These are phyloP conservation scores for Bhutanitis thaidina DNA, from an alignment of 2,888 invertebrate genomes.

Conservation along the genomic window DNA sequence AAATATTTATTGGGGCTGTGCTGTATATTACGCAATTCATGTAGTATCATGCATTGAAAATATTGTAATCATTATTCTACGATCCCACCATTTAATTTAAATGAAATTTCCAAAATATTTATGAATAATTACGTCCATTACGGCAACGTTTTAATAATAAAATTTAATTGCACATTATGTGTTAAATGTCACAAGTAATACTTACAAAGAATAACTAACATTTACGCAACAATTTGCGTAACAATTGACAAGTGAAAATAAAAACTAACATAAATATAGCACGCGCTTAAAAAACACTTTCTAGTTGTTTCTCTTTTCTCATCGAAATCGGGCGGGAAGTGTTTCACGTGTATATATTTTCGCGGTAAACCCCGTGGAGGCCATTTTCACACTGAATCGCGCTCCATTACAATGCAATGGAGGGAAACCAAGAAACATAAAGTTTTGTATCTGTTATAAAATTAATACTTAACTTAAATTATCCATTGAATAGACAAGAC, in stretches of 20 bases:
- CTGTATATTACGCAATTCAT: too few relatives aligned
- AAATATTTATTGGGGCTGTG: too few relatives aligned
- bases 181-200: constrained; percentile 8
- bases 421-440: neutral
- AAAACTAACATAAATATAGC: constrained; percentile 3
- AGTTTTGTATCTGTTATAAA: neutral
- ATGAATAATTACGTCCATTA: too few relatives aligned
- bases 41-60: too few relatives aligned
- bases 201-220: constrained; percentile 5
- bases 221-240: constrained; percentile 8
- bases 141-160: too few relatives aligned
- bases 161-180: too few relatives aligned
- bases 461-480: too few relatives aligned
- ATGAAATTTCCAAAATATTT: too few relatives aligned
- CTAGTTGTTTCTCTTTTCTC: constrained; percentile 10
- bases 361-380: constrained; percentile 7
- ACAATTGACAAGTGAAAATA: constrained; percentile 11
- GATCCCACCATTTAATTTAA: too few relatives aligned
- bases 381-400: constrained; percentile 9
- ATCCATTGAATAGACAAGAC: too few relatives aligned
- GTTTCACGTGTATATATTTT: constrained; percentile 18
- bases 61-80: too few relatives aligned
- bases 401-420: neutral
- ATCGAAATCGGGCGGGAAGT: constrained; percentile 1
- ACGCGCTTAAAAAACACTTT: constrained; percentile 10